These are phyloP conservation scores for Taenioides sp. DNA, from an alignment of 2,797 vertebrate species.

Conservation along the genomic window DNA sequence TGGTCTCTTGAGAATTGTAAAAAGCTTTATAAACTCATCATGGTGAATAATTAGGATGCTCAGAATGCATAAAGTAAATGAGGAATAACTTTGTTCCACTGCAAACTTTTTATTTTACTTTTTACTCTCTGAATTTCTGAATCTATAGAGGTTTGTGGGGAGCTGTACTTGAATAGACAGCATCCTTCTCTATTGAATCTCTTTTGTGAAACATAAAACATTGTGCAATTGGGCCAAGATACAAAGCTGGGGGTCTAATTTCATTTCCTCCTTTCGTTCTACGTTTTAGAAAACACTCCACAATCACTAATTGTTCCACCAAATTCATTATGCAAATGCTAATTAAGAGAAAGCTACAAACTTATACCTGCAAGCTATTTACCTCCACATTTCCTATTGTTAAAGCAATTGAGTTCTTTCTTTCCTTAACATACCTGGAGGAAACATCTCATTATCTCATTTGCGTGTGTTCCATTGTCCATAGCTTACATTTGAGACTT, in stretches of 20 bases:
- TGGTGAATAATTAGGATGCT: too few relatives aligned
- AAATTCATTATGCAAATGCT: constrained; percentile 8
- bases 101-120: too few relatives aligned
- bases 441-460: background rate
- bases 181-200: background rate
- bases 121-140: too few relatives aligned
- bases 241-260: background rate
- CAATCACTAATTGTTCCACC: constrained; percentile 6
- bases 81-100: too few relatives aligned
- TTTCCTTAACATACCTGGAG: background rate
- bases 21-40: too few relatives aligned
- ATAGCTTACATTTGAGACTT: background rate
- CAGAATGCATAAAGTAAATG: too few relatives aligned
- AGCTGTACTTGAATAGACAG: too few relatives aligned
- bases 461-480: background rate
- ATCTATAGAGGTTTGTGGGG: background rate
- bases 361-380: background rate
- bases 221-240: background rate
- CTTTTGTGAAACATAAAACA: constrained; percentile 4
- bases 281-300: background rate
- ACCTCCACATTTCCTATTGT: constrained; percentile 7
- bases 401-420: background rate
- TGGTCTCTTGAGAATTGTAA: too few relatives aligned
- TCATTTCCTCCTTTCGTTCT: background rate
- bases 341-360: background rate